phyloP scores from a whole-genome alignment of 2,797 vertebrate genomes.

The Loriculus beryllinus region DNA sequence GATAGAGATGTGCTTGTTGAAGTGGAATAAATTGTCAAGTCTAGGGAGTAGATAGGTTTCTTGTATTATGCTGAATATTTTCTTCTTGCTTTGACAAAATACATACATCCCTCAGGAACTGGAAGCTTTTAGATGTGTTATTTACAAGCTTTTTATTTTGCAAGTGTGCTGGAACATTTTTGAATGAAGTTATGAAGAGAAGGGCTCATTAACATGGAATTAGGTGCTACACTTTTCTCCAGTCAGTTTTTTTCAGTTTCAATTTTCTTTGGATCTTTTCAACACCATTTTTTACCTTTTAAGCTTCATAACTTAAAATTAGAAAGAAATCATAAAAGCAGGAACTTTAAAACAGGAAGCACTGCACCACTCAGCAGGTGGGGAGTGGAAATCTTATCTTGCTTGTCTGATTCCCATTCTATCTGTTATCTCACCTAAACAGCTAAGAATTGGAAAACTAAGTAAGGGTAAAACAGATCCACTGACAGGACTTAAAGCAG shows the following conservation, averaged over 20 bases:
- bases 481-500: background rate
- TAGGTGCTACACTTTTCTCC: background rate
- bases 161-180: background rate
- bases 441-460: background rate
- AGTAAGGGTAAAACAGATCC: background rate
- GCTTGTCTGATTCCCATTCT: background rate
- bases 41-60: slow-evolving; percentile 1
- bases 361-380: background rate
- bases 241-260: background rate
- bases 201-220: background rate
- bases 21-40: background rate
- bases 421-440: background rate
- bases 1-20: slow-evolving; percentile 5
- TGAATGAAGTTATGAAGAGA: background rate
- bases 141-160: background rate
- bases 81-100: background rate
- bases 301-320: background rate
- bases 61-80: background rate
- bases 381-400: background rate
- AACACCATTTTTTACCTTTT: background rate
- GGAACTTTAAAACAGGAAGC: background rate
- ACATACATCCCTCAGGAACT: background rate
- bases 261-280: background rate
- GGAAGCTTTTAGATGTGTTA: background rate
- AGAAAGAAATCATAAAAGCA: background rate